Percentiles rank a stretch among this genome's conserved stretches.
Conservation (phyloP, 2,888 invertebrate species). For the Octonoba sinensis region DNA sequence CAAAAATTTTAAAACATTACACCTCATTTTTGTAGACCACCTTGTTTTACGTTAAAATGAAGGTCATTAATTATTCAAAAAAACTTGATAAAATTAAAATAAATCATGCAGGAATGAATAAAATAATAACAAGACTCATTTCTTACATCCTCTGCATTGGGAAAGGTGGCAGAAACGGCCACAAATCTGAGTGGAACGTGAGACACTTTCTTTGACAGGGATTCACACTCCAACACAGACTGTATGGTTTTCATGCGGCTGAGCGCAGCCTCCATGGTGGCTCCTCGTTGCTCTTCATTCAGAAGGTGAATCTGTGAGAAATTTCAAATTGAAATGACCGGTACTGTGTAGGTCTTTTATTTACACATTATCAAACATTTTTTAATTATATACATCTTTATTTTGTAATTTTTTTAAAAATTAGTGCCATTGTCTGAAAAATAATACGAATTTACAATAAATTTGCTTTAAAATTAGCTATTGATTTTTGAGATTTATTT, state of each 20-base stretch:
- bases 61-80: no score
- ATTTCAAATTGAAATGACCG: background rate
- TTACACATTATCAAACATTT: constrained; percentile 23
- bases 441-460: no score
- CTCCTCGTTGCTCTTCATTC: constrained; percentile 80
- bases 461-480: no score
- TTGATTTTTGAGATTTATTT: no score
- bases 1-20: no score
- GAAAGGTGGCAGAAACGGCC: constrained; percentile 84
- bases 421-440: no score
- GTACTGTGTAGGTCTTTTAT: constrained; percentile 8
- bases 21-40: no score
- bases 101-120: no score
- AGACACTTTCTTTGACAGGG: constrained; percentile 15
- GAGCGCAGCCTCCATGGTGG: constrained; percentile 83
- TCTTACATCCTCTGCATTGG: constrained; percentile 79
- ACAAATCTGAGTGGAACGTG: constrained; percentile 75
- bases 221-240: constrained; percentile 68
- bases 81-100: no score
- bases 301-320: constrained; percentile 77
- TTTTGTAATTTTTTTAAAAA: no score
- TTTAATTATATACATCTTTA: constrained; percentile 43
- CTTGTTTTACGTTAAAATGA: no score
- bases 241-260: constrained; percentile 85
- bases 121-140: no score